Evolutionary conservation across 2,888 invertebrate species (phyloP).

Genomic region (Drosophila borborema): DNA sequence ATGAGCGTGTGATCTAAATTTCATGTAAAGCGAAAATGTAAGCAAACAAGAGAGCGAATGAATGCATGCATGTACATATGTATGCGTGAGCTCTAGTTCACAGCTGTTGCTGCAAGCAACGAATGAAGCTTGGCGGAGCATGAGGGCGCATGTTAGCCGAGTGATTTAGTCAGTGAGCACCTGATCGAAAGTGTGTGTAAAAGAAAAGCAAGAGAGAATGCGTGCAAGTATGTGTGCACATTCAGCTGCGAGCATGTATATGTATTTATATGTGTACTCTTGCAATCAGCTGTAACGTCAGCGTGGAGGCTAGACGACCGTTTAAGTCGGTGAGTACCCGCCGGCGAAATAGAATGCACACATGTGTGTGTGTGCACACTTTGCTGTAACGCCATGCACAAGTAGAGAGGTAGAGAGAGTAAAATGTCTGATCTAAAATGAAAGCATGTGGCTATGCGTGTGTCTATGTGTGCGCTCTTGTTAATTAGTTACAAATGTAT

Average conservation of each 20-base stretch:
- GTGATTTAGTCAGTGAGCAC: neutral
- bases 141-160: neutral
- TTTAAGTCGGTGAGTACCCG: too few relatives aligned
- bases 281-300: too few relatives aligned
- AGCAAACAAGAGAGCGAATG: neutral
- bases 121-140: neutral
- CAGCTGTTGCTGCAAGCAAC: neutral
- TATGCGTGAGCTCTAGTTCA: neutral
- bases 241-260: too few relatives aligned
- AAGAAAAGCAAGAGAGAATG: neutral
- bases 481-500: neutral
- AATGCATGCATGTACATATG: neutral
- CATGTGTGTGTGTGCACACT: neutral
- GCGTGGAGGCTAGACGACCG: too few relatives aligned
- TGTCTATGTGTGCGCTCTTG: neutral
- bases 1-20: conserved; percentile 7
- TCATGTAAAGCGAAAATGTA: neutral
- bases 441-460: neutral
- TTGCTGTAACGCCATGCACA: neutral
- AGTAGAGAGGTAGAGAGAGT: neutral
- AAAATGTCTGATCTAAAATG: neutral
- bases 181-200: neutral
- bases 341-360: neutral
- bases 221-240: neutral
- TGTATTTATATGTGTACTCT: too few relatives aligned